Conservation (phyloP, 1,140 invertebrate genomes). For the Drosophila rhopaloa region DNA sequence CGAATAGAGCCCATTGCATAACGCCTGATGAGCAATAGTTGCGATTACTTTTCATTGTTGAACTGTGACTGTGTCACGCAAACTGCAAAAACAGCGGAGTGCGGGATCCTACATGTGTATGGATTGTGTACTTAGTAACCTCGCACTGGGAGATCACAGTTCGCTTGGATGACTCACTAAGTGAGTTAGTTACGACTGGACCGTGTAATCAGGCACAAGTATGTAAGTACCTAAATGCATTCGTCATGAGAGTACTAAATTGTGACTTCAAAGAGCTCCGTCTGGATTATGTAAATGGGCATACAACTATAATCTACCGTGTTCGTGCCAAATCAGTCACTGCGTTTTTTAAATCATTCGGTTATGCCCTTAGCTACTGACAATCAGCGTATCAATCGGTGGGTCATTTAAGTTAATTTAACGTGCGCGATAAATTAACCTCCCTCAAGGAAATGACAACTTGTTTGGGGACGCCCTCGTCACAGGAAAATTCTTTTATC, state of each 20-base stretch:
- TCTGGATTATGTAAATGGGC: conserved; percentile 15
- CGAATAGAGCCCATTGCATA: conserved; percentile 51
- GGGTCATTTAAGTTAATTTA: conserved; percentile 22
- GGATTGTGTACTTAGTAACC: conserved; percentile 21
- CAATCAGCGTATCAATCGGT: conserved; percentile 13
- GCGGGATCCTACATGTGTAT: conserved; percentile 7
- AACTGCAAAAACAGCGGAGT: conserved; percentile 28
- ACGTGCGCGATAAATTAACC: conserved; percentile 21
- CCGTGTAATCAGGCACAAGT: conserved; percentile 29
- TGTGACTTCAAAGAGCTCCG: background rate
- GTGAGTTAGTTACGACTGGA: conserved; percentile 30
- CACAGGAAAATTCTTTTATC: background rate
- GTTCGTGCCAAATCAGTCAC: conserved; percentile 22
- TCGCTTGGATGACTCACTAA: conserved; percentile 21
- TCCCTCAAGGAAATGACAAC: conserved; percentile 8
- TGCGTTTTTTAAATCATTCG: background rate
- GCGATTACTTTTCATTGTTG: conserved; percentile 65
- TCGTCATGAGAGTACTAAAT: conserved; percentile 50
- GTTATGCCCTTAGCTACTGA: conserved; percentile 3
- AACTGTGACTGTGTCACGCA: conserved; percentile 67
- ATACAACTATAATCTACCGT: conserved; percentile 5
- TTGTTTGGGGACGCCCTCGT: conserved; percentile 7
- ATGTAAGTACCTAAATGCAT: conserved; percentile 35
- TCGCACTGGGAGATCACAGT: conserved; percentile 6
- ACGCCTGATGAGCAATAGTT: conserved; percentile 69